phyloP scores from a whole-genome alignment of 2,113 vertebrate species.

The Coracopsis vasa region DNA sequence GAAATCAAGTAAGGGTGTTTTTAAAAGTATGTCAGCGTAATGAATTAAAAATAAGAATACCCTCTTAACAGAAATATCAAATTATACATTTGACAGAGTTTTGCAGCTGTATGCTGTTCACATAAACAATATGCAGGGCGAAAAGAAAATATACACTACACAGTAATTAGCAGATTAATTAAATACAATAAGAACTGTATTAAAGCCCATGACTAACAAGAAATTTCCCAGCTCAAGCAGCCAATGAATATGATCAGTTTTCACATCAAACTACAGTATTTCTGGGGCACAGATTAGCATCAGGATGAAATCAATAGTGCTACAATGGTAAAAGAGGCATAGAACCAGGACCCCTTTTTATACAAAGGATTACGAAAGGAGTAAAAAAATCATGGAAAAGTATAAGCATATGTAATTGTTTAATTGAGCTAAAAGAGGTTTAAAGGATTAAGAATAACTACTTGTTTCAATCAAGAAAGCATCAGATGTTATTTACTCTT shows the following conservation, averaged over 20 bases:
- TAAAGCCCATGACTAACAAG: background rate
- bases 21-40: background rate
- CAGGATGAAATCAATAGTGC: background rate
- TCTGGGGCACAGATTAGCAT: background rate
- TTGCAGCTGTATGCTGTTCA: background rate
- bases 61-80: background rate
- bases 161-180: background rate
- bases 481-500: constrained; percentile 17
- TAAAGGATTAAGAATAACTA: background rate
- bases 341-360: background rate
- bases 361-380: background rate
- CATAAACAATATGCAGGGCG: background rate
- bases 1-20: background rate
- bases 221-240: background rate
- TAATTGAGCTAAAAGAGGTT: background rate
- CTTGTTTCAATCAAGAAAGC: background rate
- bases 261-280: background rate
- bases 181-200: background rate
- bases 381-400: background rate
- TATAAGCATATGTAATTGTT: background rate
- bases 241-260: background rate
- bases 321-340: background rate
- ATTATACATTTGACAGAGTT: background rate
- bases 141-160: background rate
- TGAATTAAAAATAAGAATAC: background rate